These are phyloP conservation scores for Gastrophysa polygoni DNA, from an alignment of 2,888 invertebrate genomes.

Conservation along the genomic window DNA sequence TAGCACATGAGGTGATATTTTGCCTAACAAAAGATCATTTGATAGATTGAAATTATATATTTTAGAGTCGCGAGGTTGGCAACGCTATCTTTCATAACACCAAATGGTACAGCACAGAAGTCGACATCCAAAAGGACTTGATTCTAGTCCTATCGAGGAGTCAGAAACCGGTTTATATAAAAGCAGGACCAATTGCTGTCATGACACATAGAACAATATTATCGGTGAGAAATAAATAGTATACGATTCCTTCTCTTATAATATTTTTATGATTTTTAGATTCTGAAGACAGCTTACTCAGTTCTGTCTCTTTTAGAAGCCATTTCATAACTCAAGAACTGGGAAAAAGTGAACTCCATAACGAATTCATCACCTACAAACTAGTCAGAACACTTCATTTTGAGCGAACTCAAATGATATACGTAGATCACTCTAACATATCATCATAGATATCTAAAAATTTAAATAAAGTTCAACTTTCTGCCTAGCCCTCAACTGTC, in stretches of 20 bases:
- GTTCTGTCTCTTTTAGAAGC: constrained; percentile 24
- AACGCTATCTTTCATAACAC: constrained; percentile 5
- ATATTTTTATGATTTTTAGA: constrained; percentile 26
- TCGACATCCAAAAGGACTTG: constrained; percentile 30
- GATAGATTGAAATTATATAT: not conserved
- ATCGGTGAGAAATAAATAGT: constrained; percentile 10
- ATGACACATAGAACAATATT: constrained; percentile 28
- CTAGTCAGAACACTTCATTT: too few species aligned
- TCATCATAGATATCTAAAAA: too few species aligned
- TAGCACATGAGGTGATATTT: not conserved
- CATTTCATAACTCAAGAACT: not conserved
- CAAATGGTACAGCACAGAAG: constrained; percentile 34
- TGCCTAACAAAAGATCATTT: not conserved
- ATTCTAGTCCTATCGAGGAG: constrained; percentile 29
- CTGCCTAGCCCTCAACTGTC: too few species aligned
- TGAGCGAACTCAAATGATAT: too few species aligned
- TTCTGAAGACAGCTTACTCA: constrained; percentile 36
- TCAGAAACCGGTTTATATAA: constrained; percentile 26
- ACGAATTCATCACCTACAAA: too few species aligned
- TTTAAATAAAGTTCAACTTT: too few species aligned
- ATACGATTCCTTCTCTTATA: not conserved
- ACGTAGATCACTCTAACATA: too few species aligned
- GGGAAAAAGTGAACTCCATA: too few species aligned
- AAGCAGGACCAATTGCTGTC: constrained; percentile 31
- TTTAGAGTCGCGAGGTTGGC: not conserved